Evolutionary conservation across 2,113 vertebrate species (phyloP), one percentile per base, ranked within the genome.

Genomic region (Dipodomys merriami): DNA sequence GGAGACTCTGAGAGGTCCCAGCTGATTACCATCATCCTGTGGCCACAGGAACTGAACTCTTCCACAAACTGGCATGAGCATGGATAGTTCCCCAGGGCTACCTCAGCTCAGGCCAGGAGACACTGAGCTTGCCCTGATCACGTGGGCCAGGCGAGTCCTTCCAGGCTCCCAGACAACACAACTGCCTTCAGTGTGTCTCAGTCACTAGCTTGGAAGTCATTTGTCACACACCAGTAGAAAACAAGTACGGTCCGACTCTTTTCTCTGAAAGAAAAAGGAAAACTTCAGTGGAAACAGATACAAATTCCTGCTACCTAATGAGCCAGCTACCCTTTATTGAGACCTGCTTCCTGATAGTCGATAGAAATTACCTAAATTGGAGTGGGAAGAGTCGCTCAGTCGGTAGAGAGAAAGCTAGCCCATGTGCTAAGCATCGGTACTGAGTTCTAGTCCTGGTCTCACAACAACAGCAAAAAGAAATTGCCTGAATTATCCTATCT

Each of bases 271-370:
- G 39, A 69, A 9, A 73, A 68, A 76, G 29, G 19, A 39, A 10
- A 49, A 64, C 9, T 35, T 49, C 44, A 13, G 53, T n/a, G 44
- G 25, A n/a, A 16, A 19, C 30, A 44, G 33, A 74, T 27, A 76
- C 39, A 19, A 23, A 22, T n/a, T 11, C 39, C 1, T 35, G 19
- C 29, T 44, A 8, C 44, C 18, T 5, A 46, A 25, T 11, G 20
- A 73, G 19, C 8, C 22, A 1, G 0, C 22, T 35, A 8, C 33
- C 0, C 39, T n/a, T 20, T 9, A 3, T 2, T 18, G 35, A 15
- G 7, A 15, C 5, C 65, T 13, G 46, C 25, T 35, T 33, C 30
- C 44, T 10, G n/a, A 13, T 39, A 7, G 1, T 19, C 6, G 25
- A 8, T 1, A 46, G 35, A 10, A 81, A 46, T 64, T 25, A 27